These are phyloP conservation scores for Eurytoma adleriae DNA, from an alignment of 2,888 invertebrate species.

Conservation along the genomic window DNA sequence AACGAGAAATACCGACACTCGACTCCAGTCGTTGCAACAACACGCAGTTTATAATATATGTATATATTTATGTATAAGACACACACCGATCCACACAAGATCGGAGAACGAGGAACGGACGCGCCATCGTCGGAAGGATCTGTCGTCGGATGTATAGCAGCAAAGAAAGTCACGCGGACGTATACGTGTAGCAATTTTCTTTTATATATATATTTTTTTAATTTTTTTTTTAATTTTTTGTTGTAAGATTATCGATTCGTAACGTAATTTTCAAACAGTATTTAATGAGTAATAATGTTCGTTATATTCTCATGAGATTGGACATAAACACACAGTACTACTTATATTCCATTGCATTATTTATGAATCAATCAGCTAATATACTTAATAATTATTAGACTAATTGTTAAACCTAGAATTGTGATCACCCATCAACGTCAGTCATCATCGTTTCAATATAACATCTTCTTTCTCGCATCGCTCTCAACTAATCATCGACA, in stretches of 20 bases:
- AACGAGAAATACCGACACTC: constrained; percentile 60
- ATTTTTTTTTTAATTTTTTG: constrained; percentile 40
- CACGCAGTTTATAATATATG: constrained; percentile 59
- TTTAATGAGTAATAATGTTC: constrained; percentile 74
- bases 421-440: constrained; percentile 76
- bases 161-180: constrained; percentile 59
- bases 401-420: constrained; percentile 75
- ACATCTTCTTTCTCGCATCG: constrained; percentile 47
- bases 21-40: constrained; percentile 58
- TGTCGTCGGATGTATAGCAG: constrained; percentile 58
- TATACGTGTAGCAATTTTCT: constrained; percentile 56
- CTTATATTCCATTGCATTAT: constrained; percentile 76
- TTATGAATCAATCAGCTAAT: constrained; percentile 76
- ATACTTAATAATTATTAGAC: constrained; percentile 76
- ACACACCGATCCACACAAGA: constrained; percentile 58
- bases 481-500: constrained; percentile 56
- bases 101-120: constrained; percentile 60
- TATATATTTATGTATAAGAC: constrained; percentile 59
- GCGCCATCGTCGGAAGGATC: constrained; percentile 58
- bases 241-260: constrained; percentile 59
- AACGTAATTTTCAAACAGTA: constrained; percentile 73
- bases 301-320: constrained; percentile 75
- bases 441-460: constrained; percentile 68
- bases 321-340: constrained; percentile 77
- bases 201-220: constrained; percentile 34